Percentiles rank a stretch among this genome's conserved stretches.
Evolutionary conservation across 2,888 invertebrate genomes (phyloP).

Genomic region (Sepiola atlantica): DNA sequence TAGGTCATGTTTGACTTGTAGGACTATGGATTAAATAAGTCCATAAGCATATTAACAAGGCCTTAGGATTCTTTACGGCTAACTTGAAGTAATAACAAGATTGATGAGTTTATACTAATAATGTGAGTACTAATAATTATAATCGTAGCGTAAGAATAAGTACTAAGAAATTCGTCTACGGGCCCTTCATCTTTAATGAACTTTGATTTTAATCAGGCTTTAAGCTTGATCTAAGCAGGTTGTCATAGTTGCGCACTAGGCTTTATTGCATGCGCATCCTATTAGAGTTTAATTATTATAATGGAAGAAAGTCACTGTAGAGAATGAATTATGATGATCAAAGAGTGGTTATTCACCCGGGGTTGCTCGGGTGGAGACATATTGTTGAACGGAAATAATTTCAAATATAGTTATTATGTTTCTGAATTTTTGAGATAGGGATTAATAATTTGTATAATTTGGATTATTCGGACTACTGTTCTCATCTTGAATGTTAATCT

Average conservation of each 20-base stretch:
- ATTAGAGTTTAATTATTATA: no score
- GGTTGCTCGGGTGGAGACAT: no score
- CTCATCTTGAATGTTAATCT: no score
- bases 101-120: constrained; percentile 19
- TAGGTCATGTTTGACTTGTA: background rate
- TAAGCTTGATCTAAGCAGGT: background rate
- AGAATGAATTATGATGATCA: no score
- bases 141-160: background rate
- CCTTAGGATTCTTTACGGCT: background rate
- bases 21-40: background rate
- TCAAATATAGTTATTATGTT: no score
- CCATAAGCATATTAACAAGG: constrained; percentile 32
- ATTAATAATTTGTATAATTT: no score
- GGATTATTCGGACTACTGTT: no score
- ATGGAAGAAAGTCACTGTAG: no score
- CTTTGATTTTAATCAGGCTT: background rate
- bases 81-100: background rate
- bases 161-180: background rate
- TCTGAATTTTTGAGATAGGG: no score
- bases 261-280: no score
- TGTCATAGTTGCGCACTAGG: background rate
- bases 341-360: no score
- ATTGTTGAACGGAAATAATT: no score
- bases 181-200: background rate
- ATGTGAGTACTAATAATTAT: background rate